Evolutionary conservation across 2,888 invertebrate genomes (phyloP).

Genomic region (Fragum whitleyi): DNA sequence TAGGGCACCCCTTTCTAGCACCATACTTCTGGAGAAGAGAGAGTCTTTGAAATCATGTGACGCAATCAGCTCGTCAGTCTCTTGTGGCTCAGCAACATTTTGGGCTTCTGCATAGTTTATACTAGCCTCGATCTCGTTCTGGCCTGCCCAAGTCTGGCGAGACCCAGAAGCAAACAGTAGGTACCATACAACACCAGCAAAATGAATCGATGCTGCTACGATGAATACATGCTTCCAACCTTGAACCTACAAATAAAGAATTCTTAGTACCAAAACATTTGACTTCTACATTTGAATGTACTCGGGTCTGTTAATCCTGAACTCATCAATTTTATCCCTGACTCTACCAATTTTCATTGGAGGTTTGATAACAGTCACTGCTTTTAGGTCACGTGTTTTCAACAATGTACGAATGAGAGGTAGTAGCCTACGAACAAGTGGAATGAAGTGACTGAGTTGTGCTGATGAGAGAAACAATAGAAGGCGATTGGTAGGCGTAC

Average conservation of each 20-base stretch:
- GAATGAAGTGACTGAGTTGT: too few relatives aligned
- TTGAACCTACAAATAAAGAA: background rate
- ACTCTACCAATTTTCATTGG: too few relatives aligned
- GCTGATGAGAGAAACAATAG: too few relatives aligned
- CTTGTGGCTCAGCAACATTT: background rate
- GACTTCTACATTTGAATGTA: background rate
- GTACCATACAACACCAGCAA: constrained; percentile 75
- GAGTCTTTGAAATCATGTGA: constrained; percentile 4
- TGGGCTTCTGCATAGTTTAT: background rate
- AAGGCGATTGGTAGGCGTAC: too few relatives aligned
- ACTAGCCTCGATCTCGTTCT: background rate
- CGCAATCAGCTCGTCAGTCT: background rate
- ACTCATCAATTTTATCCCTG: too few relatives aligned
- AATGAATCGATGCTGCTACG: constrained; percentile 71
- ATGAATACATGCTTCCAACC: constrained; percentile 72
- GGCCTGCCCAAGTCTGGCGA: constrained; percentile 70
- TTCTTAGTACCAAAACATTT: background rate
- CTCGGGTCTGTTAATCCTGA: too few relatives aligned
- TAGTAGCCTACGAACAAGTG: too few relatives aligned
- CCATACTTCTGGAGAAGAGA: constrained; percentile 34
- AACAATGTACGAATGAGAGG: too few relatives aligned
- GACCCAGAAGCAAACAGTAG: constrained; percentile 73
- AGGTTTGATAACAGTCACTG: too few relatives aligned
- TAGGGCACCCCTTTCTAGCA: constrained; percentile 8
- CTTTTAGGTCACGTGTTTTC: too few relatives aligned